Evolutionary conservation across 1,140 invertebrate species (phyloP).

Genomic region (Fopius arisanus): DNA sequence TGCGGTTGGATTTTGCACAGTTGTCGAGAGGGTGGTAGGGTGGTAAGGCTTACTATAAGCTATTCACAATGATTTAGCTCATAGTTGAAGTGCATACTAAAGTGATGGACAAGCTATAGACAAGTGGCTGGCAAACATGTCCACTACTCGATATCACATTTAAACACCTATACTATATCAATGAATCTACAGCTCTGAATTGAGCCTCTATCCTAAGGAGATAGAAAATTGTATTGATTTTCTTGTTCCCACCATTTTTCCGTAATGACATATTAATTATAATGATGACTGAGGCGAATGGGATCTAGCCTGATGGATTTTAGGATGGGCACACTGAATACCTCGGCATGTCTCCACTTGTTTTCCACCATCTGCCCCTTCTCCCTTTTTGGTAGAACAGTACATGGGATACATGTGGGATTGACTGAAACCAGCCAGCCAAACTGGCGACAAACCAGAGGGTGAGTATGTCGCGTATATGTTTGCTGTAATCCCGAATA

Average conservation of each 20-base stretch:
- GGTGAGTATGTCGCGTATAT: background rate
- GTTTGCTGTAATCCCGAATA: background rate
- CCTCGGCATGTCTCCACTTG: background rate
- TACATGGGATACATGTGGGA: background rate
- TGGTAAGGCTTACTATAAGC: too few species aligned
- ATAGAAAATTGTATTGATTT: slow-evolving; percentile 64
- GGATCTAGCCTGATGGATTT: background rate
- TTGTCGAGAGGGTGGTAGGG: slow-evolving; percentile 9
- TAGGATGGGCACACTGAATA: background rate
- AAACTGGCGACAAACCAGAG: background rate
- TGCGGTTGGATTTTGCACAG: background rate
- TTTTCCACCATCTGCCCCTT: background rate
- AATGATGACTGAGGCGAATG: slow-evolving; percentile 44
- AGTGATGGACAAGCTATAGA: background rate
- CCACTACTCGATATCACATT: background rate
- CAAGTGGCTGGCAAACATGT: slow-evolving; percentile 23
- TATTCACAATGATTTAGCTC: slow-evolving; percentile 14
- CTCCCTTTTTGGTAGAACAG: background rate
- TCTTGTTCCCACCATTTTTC: slow-evolving; percentile 32
- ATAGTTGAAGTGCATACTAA: background rate
- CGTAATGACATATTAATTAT: slow-evolving; percentile 58
- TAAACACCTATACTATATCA: slow-evolving; percentile 46
- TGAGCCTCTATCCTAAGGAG: slow-evolving; percentile 63
- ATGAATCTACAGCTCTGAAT: slow-evolving; percentile 42
- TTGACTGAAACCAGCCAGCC: background rate